Evolutionary conservation across 1,140 invertebrate species (phyloP), one percentile per base, ranked within the genome.

Genomic region (Drosophila leontia): DNA sequence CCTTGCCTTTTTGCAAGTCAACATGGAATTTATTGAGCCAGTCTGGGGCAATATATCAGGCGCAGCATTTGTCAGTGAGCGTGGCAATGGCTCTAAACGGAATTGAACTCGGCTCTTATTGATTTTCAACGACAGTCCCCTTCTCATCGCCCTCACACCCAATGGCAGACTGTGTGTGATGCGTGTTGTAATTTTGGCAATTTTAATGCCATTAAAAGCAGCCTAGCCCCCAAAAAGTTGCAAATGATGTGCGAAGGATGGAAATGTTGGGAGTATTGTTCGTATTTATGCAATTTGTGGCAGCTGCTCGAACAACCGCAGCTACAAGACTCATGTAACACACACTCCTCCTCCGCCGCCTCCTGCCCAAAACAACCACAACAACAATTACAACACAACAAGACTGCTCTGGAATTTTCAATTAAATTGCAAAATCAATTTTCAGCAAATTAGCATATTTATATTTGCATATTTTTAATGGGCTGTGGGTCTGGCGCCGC

Each of bases 371-470:
- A 75, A 44, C 74, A 76, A 56, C 50, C 56, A 53, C 65, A 77
- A 51, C 48, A 67, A 59, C 77, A 80, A 84, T 41, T 60, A 61
- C 44, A 37, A 19, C 8, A 35, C 65, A 82, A 71, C 45, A 50
- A 44, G 32, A 67, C 2, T 32, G 53, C 56, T 47, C 45, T 71
- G 68, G 81, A 65, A 84, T 85, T 90, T 90, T 85, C 85, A 90
- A 90, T 90, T 90, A 90, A 90, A 90, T 82, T 76, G 82, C 85
- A 79, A 90, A 90, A 90, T 90, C 85, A 90, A 90, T 90, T 90
- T 90, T 75, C 80, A 61, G 63, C 65, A 87, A 88, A 90, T 90
- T 90, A 85, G 81, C 85, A 90, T 90, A 90, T 90, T 90, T 82
- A 79, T 84, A 91, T 88, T 90, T 85, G 78, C 81, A 85, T 90